phyloP scores from a whole-genome alignment of 2,797 vertebrate genomes.

The Anisognathus igniventris region DNA sequence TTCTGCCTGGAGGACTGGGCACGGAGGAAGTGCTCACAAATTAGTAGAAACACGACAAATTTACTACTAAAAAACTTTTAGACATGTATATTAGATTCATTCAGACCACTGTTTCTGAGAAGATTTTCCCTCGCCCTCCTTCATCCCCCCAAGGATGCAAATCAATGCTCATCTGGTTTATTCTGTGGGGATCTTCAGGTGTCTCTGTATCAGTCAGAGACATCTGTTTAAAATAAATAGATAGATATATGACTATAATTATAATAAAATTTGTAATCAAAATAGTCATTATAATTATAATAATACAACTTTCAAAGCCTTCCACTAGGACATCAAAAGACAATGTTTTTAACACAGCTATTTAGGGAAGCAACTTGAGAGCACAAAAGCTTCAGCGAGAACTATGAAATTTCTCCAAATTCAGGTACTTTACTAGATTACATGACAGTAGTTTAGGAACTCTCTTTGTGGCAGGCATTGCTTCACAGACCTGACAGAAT shows the following conservation, averaged over 20 bases:
- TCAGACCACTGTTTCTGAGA: neutral
- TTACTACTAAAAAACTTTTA: neutral
- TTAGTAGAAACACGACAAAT: neutral
- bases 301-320: neutral
- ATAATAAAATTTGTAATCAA: neutral
- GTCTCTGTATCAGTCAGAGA: neutral
- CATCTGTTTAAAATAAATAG: neutral
- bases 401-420: slow-evolving; percentile 80
- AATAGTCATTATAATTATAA: too few species aligned
- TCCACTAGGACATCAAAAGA: neutral
- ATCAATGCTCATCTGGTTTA: neutral
- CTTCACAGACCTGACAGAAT: slow-evolving; percentile 82
- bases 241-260: neutral
- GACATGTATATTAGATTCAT: neutral
- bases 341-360: accelerated
- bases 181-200: neutral
- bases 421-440: slow-evolving; percentile 87
- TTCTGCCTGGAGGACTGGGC: neutral
- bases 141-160: neutral
- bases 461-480: slow-evolving; percentile 80
- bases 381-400: slow-evolving; percentile 25
- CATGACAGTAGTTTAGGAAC: slow-evolving; percentile 85
- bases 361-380: neutral
- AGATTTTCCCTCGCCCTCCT: neutral
- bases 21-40: neutral